Percentiles rank a stretch among this genome's conserved stretches.
Conservation (phyloP, 1,140 invertebrate species). For the Drosophila eugracilis region DNA sequence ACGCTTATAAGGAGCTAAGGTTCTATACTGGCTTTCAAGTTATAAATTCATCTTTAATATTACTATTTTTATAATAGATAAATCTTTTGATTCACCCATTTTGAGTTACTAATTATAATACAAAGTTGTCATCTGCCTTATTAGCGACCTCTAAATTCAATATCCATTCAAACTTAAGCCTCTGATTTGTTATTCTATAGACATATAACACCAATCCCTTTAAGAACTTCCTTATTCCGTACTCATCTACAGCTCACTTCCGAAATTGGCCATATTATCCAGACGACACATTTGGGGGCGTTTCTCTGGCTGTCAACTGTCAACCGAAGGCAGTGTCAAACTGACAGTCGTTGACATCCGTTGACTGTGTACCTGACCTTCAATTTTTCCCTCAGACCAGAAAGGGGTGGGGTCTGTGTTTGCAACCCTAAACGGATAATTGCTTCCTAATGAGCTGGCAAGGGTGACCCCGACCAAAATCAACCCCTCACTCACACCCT, state of each 20-base stretch:
- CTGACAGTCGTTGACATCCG: conserved; percentile 63
- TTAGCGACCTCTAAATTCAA: not conserved
- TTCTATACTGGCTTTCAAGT: not conserved
- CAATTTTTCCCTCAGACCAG: conserved; percentile 38
- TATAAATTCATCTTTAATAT: conserved; percentile 1
- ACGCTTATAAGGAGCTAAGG: no score
- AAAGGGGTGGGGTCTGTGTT: conserved; percentile 43
- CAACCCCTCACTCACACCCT: conserved; percentile 24
- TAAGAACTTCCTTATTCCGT: conserved; percentile 13
- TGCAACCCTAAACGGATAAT: conserved; percentile 72
- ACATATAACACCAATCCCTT: not conserved
- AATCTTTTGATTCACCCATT: no score
- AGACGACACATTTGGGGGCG: conserved; percentile 73
- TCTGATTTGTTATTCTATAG: conserved; percentile 5
- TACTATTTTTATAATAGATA: no score
- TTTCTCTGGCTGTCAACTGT: conserved; percentile 57
- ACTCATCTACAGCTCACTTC: conserved; percentile 10
- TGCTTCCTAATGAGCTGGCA: conserved; percentile 74
- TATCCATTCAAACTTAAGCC: not conserved
- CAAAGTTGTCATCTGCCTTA: not conserved
- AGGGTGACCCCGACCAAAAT: conserved; percentile 3
- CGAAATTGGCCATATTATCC: conserved; percentile 72
- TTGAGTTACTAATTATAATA: not conserved
- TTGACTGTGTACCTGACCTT: conserved; percentile 73
- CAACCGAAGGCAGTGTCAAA: conserved; percentile 49